A percentile compares a stretch with the other conserved stretches of the same genome.
These are phyloP conservation scores for Orchesella flavescens DNA, from an alignment of 2,888 invertebrate genomes.

Conservation along the genomic window DNA sequence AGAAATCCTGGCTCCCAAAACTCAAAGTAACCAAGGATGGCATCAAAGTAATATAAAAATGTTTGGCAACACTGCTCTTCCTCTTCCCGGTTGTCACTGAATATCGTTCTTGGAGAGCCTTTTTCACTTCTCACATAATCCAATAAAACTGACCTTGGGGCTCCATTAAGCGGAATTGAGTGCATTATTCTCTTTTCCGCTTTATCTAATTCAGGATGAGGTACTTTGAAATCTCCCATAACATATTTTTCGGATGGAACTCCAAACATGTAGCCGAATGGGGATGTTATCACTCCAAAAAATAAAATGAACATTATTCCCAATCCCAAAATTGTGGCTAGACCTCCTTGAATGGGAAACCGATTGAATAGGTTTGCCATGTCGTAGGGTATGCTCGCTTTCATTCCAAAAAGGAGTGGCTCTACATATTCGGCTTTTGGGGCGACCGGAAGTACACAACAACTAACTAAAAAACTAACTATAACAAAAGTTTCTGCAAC, in stretches of 20 bases:
- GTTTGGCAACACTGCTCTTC: conserved; percentile 40
- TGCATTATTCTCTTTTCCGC: neutral
- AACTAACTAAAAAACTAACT: neutral
- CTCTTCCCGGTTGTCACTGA: conserved; percentile 38
- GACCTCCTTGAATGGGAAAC: conserved; percentile 59
- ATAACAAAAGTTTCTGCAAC: too few relatives aligned
- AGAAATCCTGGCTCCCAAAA: conserved; percentile 56
- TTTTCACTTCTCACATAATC: conserved; percentile 45
- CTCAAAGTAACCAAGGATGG: conserved; percentile 32
- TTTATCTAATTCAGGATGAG: neutral
- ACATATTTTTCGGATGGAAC: conserved; percentile 71
- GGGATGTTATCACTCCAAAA: conserved; percentile 71
- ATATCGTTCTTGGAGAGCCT: conserved; percentile 40
- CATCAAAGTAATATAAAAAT: conserved; percentile 46
- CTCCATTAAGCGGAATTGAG: neutral
- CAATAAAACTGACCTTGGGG: conserved; percentile 28
- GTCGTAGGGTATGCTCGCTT: conserved; percentile 68
- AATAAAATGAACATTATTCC: conserved; percentile 64
- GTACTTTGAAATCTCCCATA: conserved; percentile 56
- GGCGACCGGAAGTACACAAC: neutral
- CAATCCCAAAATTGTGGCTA: conserved; percentile 54
- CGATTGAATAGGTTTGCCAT: conserved; percentile 69
- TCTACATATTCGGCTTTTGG: conserved; percentile 68
- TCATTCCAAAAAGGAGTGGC: conserved; percentile 67
- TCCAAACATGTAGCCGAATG: conserved; percentile 72